Evolutionary conservation across 2,888 invertebrate genomes (phyloP).

Genomic region (Himalopsyche tibetana): DNA sequence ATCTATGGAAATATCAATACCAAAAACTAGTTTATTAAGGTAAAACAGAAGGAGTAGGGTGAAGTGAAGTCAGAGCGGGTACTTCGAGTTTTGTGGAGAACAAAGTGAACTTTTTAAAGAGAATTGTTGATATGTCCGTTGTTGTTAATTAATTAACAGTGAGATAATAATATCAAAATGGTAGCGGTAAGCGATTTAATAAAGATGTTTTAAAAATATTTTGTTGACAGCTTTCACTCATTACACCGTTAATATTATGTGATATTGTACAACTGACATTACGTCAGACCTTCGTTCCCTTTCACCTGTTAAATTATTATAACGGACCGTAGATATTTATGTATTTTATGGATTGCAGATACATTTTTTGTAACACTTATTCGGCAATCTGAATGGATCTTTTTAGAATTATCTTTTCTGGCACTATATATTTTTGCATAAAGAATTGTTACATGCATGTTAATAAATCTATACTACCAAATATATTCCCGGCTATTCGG

Average conservation of each 20-base stretch:
- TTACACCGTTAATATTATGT: not conserved
- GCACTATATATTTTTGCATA: too few relatives aligned
- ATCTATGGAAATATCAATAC: too few relatives aligned
- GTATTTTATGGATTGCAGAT: too few relatives aligned
- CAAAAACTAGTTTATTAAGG: too few relatives aligned
- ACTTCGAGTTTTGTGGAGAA: not conserved
- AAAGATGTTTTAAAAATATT: not conserved
- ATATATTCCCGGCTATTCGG: not conserved
- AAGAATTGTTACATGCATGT: too few relatives aligned
- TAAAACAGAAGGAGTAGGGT: not conserved
- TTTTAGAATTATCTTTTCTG: too few relatives aligned
- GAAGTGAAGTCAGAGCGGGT: not conserved
- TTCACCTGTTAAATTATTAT: not conserved
- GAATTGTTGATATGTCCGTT: not conserved
- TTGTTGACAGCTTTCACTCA: slow-evolving; percentile 1
- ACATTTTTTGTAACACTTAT: too few relatives aligned
- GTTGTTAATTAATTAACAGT: not conserved
- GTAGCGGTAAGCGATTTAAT: not conserved
- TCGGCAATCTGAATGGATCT: too few relatives aligned
- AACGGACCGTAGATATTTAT: not conserved
- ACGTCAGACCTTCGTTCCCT: slow-evolving; percentile 14
- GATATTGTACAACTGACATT: slow-evolving; percentile 4
- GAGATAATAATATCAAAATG: not conserved
- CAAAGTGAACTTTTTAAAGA: slow-evolving; percentile 3
- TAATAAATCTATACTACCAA: not conserved